phyloP scores from a whole-genome alignment of 1,140 invertebrate genomes.

The Eumaeus atala region DNA sequence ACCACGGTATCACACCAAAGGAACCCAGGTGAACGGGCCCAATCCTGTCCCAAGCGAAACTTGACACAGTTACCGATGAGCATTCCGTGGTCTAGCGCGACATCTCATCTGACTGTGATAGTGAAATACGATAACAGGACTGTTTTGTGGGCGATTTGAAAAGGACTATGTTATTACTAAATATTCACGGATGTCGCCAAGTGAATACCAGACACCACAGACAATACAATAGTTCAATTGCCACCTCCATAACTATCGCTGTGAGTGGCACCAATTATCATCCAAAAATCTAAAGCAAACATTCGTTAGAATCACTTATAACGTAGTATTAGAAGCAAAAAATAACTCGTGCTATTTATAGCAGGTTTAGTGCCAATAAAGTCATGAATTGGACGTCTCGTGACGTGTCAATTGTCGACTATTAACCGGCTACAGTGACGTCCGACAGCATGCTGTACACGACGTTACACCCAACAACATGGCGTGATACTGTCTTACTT shows the following conservation, averaged over 20 bases:
- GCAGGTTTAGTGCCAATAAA: conserved; percentile 39
- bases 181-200: too few relatives aligned
- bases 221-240: background rate
- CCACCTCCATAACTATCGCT: conserved; percentile 1
- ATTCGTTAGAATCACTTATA: background rate
- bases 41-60: too few relatives aligned
- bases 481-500: background rate
- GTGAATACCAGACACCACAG: background rate
- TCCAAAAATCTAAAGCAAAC: background rate
- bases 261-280: background rate
- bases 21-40: too few relatives aligned
- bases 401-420: conserved; percentile 45
- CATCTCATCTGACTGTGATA: too few relatives aligned
- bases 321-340: background rate
- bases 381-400: conserved; percentile 44
- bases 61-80: too few relatives aligned
- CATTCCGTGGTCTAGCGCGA: too few relatives aligned
- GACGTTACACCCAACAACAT: background rate
- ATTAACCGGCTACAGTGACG: conserved; percentile 14
- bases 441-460: conserved; percentile 2
- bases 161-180: too few relatives aligned
- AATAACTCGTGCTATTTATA: conserved; percentile 4
- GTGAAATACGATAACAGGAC: too few relatives aligned
- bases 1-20: too few relatives aligned
- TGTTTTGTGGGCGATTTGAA: too few relatives aligned